These are phyloP conservation scores for Rhopalosiphum maidis DNA, from an alignment of 1,140 invertebrate species.

Conservation along the genomic window DNA sequence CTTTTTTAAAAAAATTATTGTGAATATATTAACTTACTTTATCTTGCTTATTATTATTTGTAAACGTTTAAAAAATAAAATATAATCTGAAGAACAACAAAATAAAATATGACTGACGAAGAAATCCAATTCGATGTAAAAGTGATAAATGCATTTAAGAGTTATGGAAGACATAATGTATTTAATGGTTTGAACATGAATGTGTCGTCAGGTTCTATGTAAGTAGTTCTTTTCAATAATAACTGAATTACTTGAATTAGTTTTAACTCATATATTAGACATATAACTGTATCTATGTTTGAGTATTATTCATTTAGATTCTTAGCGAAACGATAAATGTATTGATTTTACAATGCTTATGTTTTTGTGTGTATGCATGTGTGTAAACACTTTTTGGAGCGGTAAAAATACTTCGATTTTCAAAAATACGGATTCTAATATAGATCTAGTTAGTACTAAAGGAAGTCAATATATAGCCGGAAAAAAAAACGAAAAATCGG, in stretches of 20 bases:
- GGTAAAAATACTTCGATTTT: too few species aligned
- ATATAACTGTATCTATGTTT: neutral
- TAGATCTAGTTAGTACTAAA: too few species aligned
- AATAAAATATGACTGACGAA: neutral
- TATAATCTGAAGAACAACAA: neutral
- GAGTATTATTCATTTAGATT: neutral
- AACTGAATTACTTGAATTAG: too few species aligned
- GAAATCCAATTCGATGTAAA: neutral
- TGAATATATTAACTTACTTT: neutral
- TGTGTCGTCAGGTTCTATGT: neutral
- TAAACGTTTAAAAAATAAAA: neutral
- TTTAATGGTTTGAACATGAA: constrained; percentile 26
- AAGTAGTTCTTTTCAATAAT: neutral
- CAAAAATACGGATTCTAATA: too few species aligned
- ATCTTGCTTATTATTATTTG: neutral
- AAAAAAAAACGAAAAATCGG: too few species aligned
- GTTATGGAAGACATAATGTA: neutral
- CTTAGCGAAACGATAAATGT: neutral
- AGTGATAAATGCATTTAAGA: constrained; percentile 7
- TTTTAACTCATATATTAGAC: neutral
- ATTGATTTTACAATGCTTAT: too few species aligned
- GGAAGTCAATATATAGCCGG: too few species aligned
- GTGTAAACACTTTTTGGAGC: too few species aligned
- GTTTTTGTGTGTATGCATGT: too few species aligned
- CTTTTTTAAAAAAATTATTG: neutral